phyloP scores from a whole-genome alignment of 2,797 vertebrate species.

The Bryconaethiops microstoma region DNA sequence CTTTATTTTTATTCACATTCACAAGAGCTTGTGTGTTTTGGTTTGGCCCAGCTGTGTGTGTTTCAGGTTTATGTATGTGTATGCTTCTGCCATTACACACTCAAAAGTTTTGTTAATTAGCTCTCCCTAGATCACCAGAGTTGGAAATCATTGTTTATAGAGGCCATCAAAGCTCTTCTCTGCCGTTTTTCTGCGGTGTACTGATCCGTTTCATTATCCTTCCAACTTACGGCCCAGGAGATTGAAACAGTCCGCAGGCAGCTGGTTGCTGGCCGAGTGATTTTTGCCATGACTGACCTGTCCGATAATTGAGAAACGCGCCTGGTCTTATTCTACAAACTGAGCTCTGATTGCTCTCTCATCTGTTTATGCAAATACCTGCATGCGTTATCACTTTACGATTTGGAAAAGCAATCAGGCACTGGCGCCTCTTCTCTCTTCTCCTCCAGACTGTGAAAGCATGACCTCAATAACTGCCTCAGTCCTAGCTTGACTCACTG shows the following conservation, averaged over 20 bases:
- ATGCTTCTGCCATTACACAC: neutral
- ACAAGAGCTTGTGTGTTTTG: neutral
- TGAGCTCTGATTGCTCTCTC: constrained; percentile 39
- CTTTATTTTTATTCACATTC: neutral
- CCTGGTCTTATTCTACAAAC: constrained; percentile 40
- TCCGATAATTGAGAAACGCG: constrained; percentile 49
- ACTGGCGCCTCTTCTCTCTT: neutral
- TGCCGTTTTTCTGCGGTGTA: constrained; percentile 24
- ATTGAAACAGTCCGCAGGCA: constrained; percentile 26
- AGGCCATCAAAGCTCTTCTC: constrained; percentile 35
- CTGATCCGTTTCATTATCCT: constrained; percentile 45
- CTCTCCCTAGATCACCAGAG: constrained; percentile 16
- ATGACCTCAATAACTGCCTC: constrained; percentile 43
- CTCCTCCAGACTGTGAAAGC: constrained; percentile 31
- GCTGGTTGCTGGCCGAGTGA: neutral
- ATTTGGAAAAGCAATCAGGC: constrained; percentile 46
- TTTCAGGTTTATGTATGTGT: neutral
- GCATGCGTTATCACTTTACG: constrained; percentile 39
- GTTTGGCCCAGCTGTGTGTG: neutral
- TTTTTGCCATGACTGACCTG: constrained; percentile 41
- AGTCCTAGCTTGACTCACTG: constrained; percentile 18
- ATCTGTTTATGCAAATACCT: constrained; percentile 53
- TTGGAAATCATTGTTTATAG: constrained; percentile 44
- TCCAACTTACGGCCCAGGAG: constrained; percentile 12
- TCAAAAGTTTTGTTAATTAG: constrained; percentile 17